Percentiles rank a stretch among this genome's conserved stretches.
These are phyloP conservation scores for Enteromius argenteus DNA, from an alignment of 2,797 vertebrate species.

Conservation along the genomic window DNA sequence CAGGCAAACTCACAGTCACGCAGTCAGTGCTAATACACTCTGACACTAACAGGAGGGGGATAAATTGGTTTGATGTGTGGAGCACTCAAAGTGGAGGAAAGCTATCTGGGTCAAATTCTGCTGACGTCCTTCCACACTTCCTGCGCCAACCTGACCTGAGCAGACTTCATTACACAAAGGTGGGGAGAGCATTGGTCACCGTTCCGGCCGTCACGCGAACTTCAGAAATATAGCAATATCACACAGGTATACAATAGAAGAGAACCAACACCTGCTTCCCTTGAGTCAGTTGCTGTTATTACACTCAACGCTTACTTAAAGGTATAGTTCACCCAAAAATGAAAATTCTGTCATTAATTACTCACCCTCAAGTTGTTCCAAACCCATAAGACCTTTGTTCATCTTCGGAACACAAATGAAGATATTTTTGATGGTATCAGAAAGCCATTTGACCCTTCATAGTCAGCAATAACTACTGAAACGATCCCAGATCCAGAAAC, in stretches of 20 bases:
- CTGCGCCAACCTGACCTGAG: slow-evolving; percentile 39
- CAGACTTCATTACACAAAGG: slow-evolving; percentile 32
- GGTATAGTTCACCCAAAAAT: too few relatives aligned
- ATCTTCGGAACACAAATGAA: too few relatives aligned
- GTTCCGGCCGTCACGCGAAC: neutral
- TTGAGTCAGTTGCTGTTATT: neutral
- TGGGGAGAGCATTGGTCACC: slow-evolving; percentile 12
- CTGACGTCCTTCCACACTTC: slow-evolving; percentile 48
- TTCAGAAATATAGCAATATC: slow-evolving; percentile 26
- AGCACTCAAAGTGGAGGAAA: slow-evolving; percentile 51
- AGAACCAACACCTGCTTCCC: neutral
- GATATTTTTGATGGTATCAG: too few relatives aligned
- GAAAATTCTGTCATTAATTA: too few relatives aligned
- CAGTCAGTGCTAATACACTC: slow-evolving; percentile 50
- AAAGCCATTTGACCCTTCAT: too few relatives aligned
- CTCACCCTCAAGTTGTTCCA: too few relatives aligned
- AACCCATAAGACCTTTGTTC: too few relatives aligned
- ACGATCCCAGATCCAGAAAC: too few relatives aligned
- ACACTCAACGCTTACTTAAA: neutral
- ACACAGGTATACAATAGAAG: neutral
- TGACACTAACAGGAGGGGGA: slow-evolving; percentile 54
- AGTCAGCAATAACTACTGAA: too few relatives aligned
- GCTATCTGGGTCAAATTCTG: slow-evolving; percentile 59
- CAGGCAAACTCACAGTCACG: slow-evolving; percentile 38
- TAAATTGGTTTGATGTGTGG: slow-evolving; percentile 57